Evolutionary conservation across 2,797 vertebrate genomes (phyloP).

Genomic region (Kryptopterus vitreolus): DNA sequence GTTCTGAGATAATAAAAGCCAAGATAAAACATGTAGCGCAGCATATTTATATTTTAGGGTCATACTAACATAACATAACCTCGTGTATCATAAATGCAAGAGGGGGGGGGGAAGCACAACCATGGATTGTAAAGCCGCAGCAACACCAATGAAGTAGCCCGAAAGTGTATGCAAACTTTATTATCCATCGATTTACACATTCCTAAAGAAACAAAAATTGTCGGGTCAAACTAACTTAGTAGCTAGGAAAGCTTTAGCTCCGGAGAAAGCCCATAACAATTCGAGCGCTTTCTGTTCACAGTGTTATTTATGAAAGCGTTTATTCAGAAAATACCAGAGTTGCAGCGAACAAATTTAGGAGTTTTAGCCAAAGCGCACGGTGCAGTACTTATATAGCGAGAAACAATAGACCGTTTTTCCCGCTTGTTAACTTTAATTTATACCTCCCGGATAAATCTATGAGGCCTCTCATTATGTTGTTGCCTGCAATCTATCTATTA

Average conservation of each 20-base stretch:
- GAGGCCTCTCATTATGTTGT: slow-evolving; percentile 45
- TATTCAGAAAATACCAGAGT: not conserved
- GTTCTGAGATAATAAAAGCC: not conserved
- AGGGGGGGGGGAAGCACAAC: not conserved
- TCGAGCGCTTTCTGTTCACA: not conserved
- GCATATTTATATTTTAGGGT: not conserved
- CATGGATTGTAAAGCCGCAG: not conserved
- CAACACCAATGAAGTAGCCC: slow-evolving; percentile 6
- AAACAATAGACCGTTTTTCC: slow-evolving; percentile 32
- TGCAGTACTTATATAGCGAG: slow-evolving; percentile 29
- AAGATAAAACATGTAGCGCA: not conserved
- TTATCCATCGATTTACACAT: slow-evolving; percentile 41
- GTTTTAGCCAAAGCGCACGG: slow-evolving; percentile 13
- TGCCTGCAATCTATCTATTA: slow-evolving; percentile 42
- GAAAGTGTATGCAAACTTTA: slow-evolving; percentile 24
- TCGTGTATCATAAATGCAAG: not conserved
- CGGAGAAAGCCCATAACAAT: not conserved
- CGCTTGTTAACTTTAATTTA: slow-evolving; percentile 49
- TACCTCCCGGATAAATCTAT: slow-evolving; percentile 48
- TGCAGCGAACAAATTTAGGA: slow-evolving; percentile 34
- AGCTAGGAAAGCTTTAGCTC: not conserved
- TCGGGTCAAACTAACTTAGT: slow-evolving; percentile 25
- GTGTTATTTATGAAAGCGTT: not conserved
- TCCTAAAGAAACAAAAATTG: slow-evolving; percentile 16
- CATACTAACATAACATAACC: not conserved